These are phyloP conservation scores for Odontophorus gujanensis DNA, from an alignment of 2,113 vertebrate genomes.

Conservation along the genomic window DNA sequence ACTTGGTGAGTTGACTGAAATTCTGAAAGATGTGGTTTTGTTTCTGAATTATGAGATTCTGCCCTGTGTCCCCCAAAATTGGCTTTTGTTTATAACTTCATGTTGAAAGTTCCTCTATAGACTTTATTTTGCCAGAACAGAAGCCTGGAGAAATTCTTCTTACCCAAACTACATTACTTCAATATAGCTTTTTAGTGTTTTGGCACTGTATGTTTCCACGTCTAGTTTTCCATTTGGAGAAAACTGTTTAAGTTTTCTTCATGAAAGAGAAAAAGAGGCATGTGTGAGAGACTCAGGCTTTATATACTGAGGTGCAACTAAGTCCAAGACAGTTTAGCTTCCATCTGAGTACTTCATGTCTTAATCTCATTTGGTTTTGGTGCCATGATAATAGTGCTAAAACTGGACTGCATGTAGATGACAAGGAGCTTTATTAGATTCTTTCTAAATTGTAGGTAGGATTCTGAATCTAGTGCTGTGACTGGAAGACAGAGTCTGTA, in stretches of 20 bases:
- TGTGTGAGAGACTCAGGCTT: not conserved
- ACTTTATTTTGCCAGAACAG: not conserved
- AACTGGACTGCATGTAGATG: not conserved
- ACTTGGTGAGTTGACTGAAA: not conserved
- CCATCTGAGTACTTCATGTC: not conserved
- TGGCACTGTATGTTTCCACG: not conserved
- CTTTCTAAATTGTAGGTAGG: not conserved
- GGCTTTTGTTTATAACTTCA: not conserved
- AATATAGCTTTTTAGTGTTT: not conserved
- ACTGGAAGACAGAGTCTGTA: accelerated
- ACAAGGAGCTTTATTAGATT: not conserved
- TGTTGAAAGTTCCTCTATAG: not conserved
- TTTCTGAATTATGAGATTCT: not conserved
- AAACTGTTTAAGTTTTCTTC: not conserved
- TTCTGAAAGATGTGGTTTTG: not conserved
- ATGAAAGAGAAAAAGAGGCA: not conserved
- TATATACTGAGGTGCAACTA: not conserved
- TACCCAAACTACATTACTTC: not conserved
- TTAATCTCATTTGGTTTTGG: not conserved
- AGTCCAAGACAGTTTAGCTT: not conserved
- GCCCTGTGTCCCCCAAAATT: not conserved
- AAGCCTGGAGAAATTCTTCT: not conserved
- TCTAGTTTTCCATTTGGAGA: not conserved
- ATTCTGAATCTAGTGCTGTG: not conserved
- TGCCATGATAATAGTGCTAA: not conserved